Conservation (phyloP, 2,888 invertebrate genomes). For the Agrotis ipsilon region DNA sequence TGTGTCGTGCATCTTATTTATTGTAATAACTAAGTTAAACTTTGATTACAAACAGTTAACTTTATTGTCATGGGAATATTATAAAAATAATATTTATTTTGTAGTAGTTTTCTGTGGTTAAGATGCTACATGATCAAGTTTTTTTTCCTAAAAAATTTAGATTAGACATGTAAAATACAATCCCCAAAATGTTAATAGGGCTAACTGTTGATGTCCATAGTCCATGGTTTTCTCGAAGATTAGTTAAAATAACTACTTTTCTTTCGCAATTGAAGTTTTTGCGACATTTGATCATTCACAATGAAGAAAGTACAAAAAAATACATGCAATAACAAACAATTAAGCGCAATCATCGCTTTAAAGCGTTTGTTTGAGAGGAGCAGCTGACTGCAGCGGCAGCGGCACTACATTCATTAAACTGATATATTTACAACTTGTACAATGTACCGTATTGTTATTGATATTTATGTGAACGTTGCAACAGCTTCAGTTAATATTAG, state of each 20-base stretch:
- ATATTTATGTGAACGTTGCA: conserved; percentile 38
- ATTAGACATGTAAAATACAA: no score
- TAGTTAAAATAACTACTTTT: no score
- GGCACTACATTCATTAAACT: conserved; percentile 30
- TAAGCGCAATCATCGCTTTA: conserved; percentile 11
- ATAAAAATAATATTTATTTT: no score
- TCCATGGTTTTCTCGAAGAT: no score
- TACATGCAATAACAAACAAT: background rate
- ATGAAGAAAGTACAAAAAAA: background rate
- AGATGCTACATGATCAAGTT: no score
- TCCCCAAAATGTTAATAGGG: no score
- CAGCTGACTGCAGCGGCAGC: conserved; percentile 22
- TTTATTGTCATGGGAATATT: no score
- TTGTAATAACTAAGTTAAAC: background rate
- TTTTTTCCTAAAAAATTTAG: no score
- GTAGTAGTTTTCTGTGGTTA: no score
- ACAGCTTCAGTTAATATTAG: background rate
- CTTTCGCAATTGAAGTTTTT: no score
- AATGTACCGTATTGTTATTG: conserved; percentile 28
- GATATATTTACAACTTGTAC: conserved; percentile 51
- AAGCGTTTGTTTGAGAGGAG: conserved; percentile 10
- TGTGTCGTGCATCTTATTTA: background rate
- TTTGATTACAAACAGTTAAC: background rate
- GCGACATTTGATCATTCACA: no score
- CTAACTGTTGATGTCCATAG: no score